Evolutionary conservation across 92 coral and sea anemone species (phyloP), one percentile per base, ranked within the genome.

Genomic region (Ricordea florida): DNA sequence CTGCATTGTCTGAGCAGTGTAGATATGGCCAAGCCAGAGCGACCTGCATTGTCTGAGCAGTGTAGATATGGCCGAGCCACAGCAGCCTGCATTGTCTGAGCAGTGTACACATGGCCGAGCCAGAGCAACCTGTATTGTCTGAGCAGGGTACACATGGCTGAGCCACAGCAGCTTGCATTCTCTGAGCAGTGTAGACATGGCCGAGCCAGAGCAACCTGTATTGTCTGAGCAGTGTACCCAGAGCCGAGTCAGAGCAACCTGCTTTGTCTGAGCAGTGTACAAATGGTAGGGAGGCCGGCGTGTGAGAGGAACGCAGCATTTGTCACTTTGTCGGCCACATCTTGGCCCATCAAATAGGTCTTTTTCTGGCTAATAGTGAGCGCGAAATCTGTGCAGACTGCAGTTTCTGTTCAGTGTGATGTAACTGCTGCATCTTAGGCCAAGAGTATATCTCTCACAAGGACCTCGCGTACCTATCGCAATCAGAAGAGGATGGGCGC

Each of bases 21-120:
- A 33, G 65, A 42, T 44, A 81, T 74, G n/a, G n/a, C n/a, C n/a
- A n/a, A n/a, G n/a, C n/a, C n/a, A n/a, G n/a, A n/a, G n/a, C n/a
- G n/a, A n/a, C n/a, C n/a, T n/a, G n/a, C n/a, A n/a, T n/a, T n/a
- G n/a, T n/a, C n/a, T n/a, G n/a, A n/a, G n/a, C n/a, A n/a, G n/a
- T n/a, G n/a, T n/a, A n/a, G n/a, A 81, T 43, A 1, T 73, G 87
- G 13, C 87, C 87, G 6, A 81, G 81, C 55, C 82, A 80, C 7
- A 72, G 57, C 33, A 77, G 44, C 24, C 74, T 74, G 6, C 66
- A 58, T 82, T 81, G 81, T 24, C 58, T 21, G n/a, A 82, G 87
- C 6, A 81, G 2, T 36, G 28, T 7, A 33, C 52, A 36, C 48
- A 82, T 64, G n/a, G n/a, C n/a, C n/a, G n/a, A n/a, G n/a, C n/a